Base-by-base conservation (phyloP, 2,113 vertebrate genomes). In the Oncorhynchus tshawytscha region DNA sequence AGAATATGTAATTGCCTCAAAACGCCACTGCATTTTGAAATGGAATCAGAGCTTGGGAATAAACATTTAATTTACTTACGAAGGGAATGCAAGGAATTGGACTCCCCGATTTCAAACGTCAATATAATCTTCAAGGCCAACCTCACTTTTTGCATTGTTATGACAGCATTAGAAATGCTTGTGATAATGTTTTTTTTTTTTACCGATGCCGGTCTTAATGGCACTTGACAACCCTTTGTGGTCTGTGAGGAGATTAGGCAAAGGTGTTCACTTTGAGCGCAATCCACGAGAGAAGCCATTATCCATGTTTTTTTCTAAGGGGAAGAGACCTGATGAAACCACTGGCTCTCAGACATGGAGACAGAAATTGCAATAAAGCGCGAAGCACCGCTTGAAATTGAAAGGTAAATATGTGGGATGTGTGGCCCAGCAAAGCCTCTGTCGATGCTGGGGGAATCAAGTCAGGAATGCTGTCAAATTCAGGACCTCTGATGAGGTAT, bases 321-420 rank as follows among this genome's bases (percentile, higher is more conserved):
- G 69, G 69, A 27, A 51, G 48, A 71, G 69, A 7, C 24, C 45
- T 27, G 69, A 54, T 71, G 70, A 71, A 71, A n/a, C 49, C 4
- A 5, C 11, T 71, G 24, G 45, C 48, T 49, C 70, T 71, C 48
- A 27, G n/a, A 54, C 48, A 5, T 18, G 67, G 48, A 51, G 12
- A 71, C 45, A 29, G 69, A 51, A 71, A 25, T 48, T 51, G 70
- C 70, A 54, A 71, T 71, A 71, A 54, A 54, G 48, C 45, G 48
- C 54, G 70, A 71, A 71, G 70, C 22, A 54, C 45, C 25, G 70
- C 70, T 51, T 54, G 70, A 54, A 51, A 54, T 71, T 71, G 70
- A 71, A 71, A 71, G 70, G 49, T 71, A 54, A 71, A 71, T 71
- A 71, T 71, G 22, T 71, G 70, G 70, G 70, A 15, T 27, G 70